Conservation (phyloP, 2,888 invertebrate species). For the Synanthedon myopaeformis region DNA sequence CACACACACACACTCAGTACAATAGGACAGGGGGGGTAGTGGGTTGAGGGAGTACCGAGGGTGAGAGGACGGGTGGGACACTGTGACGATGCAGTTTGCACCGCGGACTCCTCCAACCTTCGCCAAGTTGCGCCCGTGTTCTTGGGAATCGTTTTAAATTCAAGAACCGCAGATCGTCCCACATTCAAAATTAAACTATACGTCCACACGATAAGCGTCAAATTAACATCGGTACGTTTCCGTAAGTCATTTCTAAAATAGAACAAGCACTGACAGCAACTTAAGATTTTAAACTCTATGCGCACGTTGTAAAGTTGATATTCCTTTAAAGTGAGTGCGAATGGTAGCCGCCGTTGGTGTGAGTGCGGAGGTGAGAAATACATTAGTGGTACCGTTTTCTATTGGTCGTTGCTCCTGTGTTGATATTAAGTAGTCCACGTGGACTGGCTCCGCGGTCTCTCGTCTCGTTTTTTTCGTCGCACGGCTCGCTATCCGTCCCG, state of each 20-base stretch:
- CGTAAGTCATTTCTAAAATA: constrained; percentile 53
- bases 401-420: constrained; percentile 71
- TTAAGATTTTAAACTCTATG: constrained; percentile 44
- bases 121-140: constrained; percentile 68
- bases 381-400: constrained; percentile 70
- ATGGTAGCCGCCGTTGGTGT: constrained; percentile 57
- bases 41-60: constrained; percentile 12
- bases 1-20: constrained; percentile 33
- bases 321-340: constrained; percentile 43
- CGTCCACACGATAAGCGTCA: constrained; percentile 26
- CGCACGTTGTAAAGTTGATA: constrained; percentile 37
- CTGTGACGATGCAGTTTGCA: constrained; percentile 68
- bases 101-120: constrained; percentile 67
- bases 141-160: constrained; percentile 70
- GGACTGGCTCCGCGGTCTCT: constrained; percentile 61
- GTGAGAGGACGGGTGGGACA: constrained; percentile 29
- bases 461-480: constrained; percentile 66
- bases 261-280: constrained; percentile 26
- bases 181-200: constrained; percentile 39
- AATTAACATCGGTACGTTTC: constrained; percentile 32
- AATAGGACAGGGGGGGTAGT: constrained; percentile 40
- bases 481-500: constrained; percentile 60
- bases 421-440: constrained; percentile 70
- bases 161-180: constrained; percentile 59
- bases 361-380: constrained; percentile 72